Evolutionary conservation across 2,888 invertebrate species (phyloP).

Genomic region (Tenthredo mesomela): DNA sequence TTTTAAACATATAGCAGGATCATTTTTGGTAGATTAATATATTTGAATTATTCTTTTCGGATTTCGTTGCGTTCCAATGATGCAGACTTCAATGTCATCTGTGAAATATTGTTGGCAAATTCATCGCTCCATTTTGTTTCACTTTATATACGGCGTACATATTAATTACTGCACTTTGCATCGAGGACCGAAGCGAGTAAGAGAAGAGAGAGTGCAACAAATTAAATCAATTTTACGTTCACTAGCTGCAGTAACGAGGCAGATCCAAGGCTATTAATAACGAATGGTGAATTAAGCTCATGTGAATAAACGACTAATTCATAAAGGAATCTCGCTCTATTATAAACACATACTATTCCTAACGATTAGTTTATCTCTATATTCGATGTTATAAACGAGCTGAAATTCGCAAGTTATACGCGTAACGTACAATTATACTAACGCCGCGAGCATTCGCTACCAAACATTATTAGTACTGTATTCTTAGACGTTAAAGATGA

Average conservation of each 20-base stretch:
- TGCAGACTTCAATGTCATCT: too few relatives aligned
- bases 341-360: background rate
- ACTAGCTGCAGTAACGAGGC: background rate
- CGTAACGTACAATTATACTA: background rate
- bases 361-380: background rate
- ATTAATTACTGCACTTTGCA: slow-evolving; percentile 1
- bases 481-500: too few relatives aligned
- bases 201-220: background rate
- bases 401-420: background rate
- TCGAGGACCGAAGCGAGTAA: background rate
- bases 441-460: background rate
- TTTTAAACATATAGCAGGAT: too few relatives aligned
- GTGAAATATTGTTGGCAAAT: background rate
- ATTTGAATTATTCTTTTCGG: too few relatives aligned
- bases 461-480: too few relatives aligned
- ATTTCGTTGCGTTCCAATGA: too few relatives aligned
- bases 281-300: background rate
- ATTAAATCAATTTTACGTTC: background rate
- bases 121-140: background rate
- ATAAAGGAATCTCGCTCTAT: background rate
- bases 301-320: background rate
- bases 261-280: background rate
- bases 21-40: too few relatives aligned
- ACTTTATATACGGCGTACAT: background rate
- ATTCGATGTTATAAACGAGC: background rate